These are phyloP conservation scores for Listronotus oregonensis DNA, from an alignment of 1,140 invertebrate genomes.

Conservation along the genomic window DNA sequence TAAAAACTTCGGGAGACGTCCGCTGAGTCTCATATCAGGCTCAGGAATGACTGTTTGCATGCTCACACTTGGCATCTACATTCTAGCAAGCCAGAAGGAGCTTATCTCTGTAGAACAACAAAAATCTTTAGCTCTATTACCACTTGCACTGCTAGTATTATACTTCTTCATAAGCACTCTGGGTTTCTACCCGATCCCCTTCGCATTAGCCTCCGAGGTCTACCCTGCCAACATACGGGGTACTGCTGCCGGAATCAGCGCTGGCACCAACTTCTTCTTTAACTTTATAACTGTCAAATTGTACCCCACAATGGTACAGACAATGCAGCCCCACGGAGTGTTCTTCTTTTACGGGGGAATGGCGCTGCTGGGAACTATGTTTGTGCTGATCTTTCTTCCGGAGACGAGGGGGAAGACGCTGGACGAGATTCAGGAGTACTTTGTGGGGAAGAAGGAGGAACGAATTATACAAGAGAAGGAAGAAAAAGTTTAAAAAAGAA, in stretches of 20 bases:
- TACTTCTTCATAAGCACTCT: slow-evolving; percentile 68
- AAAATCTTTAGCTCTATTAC: slow-evolving; percentile 52
- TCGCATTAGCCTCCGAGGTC: slow-evolving; percentile 77
- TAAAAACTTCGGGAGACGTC: slow-evolving; percentile 63
- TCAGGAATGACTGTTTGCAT: slow-evolving; percentile 66
- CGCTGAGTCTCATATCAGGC: slow-evolving; percentile 65
- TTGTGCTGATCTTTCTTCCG: slow-evolving; percentile 71
- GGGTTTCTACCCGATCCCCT: slow-evolving; percentile 70
- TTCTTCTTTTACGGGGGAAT: slow-evolving; percentile 75
- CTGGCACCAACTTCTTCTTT: slow-evolving; percentile 70
- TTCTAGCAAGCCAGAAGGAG: slow-evolving; percentile 48
- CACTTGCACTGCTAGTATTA: slow-evolving; percentile 60
- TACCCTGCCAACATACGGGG: slow-evolving; percentile 71
- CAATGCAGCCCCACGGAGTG: slow-evolving; percentile 64
- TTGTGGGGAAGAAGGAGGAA: slow-evolving; percentile 45
- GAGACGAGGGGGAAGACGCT: slow-evolving; percentile 81
- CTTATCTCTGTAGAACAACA: slow-evolving; percentile 44
- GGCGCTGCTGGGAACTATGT: slow-evolving; percentile 69
- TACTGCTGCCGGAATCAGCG: slow-evolving; percentile 68
- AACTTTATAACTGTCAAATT: slow-evolving; percentile 76
- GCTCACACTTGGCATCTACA: slow-evolving; percentile 60
- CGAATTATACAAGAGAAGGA: no score
- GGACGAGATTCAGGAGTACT: slow-evolving; percentile 71
- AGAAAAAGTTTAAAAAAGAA: no score
- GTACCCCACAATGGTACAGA: slow-evolving; percentile 65